Conservation (phyloP, 2,113 vertebrate species). For the Siniperca knerii region DNA sequence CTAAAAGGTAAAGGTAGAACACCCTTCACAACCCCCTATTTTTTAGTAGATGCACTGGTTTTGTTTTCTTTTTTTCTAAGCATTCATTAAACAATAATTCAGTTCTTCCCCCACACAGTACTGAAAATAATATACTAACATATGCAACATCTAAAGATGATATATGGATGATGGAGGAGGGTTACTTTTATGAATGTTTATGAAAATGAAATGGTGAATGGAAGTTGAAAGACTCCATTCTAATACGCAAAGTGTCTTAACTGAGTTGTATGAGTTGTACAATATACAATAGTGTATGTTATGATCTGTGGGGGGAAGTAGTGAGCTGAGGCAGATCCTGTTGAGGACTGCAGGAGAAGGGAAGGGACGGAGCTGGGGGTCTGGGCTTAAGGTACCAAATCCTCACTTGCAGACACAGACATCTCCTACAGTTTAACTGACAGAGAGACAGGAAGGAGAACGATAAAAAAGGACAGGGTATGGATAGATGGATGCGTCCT, state of each 20-base stretch:
- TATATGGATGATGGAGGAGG: neutral
- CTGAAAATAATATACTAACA: neutral
- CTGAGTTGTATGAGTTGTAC: neutral
- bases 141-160: too few relatives aligned
- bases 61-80: neutral
- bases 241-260: slow-evolving; percentile 14
- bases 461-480: slow-evolving; percentile 37
- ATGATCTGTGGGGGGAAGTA: slow-evolving; percentile 56
- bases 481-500: slow-evolving; percentile 47
- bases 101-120: too few relatives aligned
- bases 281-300: slow-evolving; percentile 7
- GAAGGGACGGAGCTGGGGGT: slow-evolving; percentile 21
- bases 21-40: neutral
- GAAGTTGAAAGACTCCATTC: slow-evolving; percentile 12
- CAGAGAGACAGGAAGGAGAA: slow-evolving; percentile 39
- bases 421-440: slow-evolving; percentile 64
- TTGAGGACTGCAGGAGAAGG: slow-evolving; percentile 34
- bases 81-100: neutral
- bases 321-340: slow-evolving; percentile 58
- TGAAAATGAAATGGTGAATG: slow-evolving; percentile 12
- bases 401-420: slow-evolving; percentile 60
- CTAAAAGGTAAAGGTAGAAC: neutral
- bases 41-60: neutral
- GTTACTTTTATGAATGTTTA: slow-evolving; percentile 8
- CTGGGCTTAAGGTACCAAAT: slow-evolving; percentile 67